Evolutionary conservation across 2,888 invertebrate genomes (phyloP).

Genomic region (Hypercompe scribonia): DNA sequence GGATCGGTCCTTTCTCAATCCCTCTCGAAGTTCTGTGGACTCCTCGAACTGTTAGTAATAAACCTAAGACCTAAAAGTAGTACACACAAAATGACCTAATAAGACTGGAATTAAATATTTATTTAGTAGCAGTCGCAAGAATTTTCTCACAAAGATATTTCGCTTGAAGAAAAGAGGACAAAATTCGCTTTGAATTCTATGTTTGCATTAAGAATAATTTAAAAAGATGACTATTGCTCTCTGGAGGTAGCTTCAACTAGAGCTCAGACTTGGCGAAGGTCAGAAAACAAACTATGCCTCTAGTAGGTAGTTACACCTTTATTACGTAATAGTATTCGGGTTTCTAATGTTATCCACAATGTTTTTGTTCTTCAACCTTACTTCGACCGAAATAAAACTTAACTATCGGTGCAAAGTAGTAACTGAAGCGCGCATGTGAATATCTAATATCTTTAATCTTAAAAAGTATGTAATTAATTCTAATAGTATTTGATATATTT

Average conservation of each 20-base stretch:
- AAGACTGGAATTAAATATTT: background rate
- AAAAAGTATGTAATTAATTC: too few relatives aligned
- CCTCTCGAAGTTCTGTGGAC: too few relatives aligned
- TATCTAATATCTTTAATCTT: too few relatives aligned
- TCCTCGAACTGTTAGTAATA: too few relatives aligned
- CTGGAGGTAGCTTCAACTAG: conserved; percentile 32
- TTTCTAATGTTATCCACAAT: conserved; percentile 46
- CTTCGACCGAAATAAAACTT: conserved; percentile 41
- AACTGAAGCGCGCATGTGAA: conserved; percentile 3
- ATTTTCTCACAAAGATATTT: background rate
- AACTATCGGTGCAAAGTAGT: conserved; percentile 6
- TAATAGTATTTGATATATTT: too few relatives aligned
- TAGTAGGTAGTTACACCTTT: conserved; percentile 38
- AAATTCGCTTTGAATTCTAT: background rate
- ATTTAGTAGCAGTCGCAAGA: background rate
- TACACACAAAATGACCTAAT: background rate
- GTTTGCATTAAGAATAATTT: conserved; percentile 27
- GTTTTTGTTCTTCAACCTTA: conserved; percentile 49
- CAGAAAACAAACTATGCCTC: conserved; percentile 43
- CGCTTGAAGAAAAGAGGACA: background rate
- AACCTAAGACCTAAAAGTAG: background rate
- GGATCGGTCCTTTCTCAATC: too few relatives aligned
- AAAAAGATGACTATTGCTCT: conserved; percentile 17
- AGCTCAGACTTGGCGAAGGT: conserved; percentile 33
- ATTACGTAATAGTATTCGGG: conserved; percentile 47